phyloP scores from a whole-genome alignment of 2,888 invertebrate genomes.

The Napeogenes inachia region DNA sequence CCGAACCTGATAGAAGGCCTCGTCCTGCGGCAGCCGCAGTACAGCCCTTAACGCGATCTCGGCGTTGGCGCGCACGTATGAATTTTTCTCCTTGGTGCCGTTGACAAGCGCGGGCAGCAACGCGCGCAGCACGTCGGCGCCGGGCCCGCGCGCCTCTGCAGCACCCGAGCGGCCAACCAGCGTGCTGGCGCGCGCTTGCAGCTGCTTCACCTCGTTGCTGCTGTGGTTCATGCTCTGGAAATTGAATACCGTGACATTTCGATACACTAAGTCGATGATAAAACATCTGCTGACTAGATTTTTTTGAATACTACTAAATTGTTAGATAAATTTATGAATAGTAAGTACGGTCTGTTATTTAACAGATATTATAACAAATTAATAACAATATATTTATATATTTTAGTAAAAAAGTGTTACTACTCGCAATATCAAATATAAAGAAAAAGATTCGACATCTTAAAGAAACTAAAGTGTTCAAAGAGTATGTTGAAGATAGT shows the following conservation, averaged over 20 bases:
- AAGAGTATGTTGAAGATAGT: too few species aligned
- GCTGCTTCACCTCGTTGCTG: constrained; percentile 95
- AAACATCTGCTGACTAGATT: too few species aligned
- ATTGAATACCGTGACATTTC: background rate
- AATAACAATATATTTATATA: too few species aligned
- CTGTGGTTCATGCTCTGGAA: constrained; percentile 92
- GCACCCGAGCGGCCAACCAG: constrained; percentile 81
- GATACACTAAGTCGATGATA: too few species aligned
- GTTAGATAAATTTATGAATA: too few species aligned
- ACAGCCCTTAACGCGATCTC: constrained; percentile 94
- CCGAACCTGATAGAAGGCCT: constrained; percentile 82
- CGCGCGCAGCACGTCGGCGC: constrained; percentile 84
- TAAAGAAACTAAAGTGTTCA: too few species aligned
- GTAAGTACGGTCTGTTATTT: too few species aligned
- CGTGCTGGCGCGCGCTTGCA: constrained; percentile 88
- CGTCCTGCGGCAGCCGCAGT: constrained; percentile 86
- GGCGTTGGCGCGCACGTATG: constrained; percentile 94
- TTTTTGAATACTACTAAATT: too few species aligned
- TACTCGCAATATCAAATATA: too few species aligned
- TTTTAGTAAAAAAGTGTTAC: too few species aligned
- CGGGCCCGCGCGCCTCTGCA: constrained; percentile 67
- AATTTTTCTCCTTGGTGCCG: constrained; percentile 98
- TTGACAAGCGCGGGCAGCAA: constrained; percentile 95
- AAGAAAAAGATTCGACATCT: too few species aligned
- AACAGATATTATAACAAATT: too few species aligned